Evolutionary conservation across 2,113 vertebrate genomes (phyloP), one percentile per base, ranked within the genome.

Genomic region (Anser brachyrhynchus): DNA sequence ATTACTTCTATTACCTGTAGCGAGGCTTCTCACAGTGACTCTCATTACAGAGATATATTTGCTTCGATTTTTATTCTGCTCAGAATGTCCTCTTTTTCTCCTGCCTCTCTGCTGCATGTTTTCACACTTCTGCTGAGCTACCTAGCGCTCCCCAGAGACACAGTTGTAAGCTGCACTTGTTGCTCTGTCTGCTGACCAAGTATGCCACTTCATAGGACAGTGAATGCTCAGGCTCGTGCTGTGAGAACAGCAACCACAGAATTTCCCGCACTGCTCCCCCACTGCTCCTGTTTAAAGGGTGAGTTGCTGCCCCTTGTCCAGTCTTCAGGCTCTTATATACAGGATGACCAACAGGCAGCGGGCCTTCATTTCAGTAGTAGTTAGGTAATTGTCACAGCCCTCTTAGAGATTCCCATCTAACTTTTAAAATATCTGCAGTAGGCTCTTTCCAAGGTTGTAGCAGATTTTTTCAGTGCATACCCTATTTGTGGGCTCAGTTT

Each of bases 91-190:
- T 62, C 23, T 65, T 25, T 41, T 83, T 92, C 51, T 72, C 13
- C 11, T 83, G 25, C 6, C 61, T 39, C 33, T 43, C 70, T 81
- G 11, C 12, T 79, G 44, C 5, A 13, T 1, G 8, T 49, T 59
- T 37, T 25, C 20, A 16, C 4, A 1, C 10, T 62, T 61, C 10
- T 54, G 10, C 43, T 87, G 58, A 59, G 72, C 12, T 9, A 37
- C 31, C 31, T 51, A 41, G 57, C 20, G 31, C 9, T 3, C 3
- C 0, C 8, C 28, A 59, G 61, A 39, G 37, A 73, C 10, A 8
- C 5, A 1, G 0, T 9, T 82, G 35, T 90, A 55, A 70, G 35
- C 13, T 67, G 35, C 23, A 33, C 1, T 0, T 0, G 0, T 78
- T 72, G 51, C 14, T 69, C 37, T 44, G 10, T 84, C 49, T 74